Base-by-base conservation (phyloP, 2,888 invertebrate genomes). In the Drosophila silvestris region DNA sequence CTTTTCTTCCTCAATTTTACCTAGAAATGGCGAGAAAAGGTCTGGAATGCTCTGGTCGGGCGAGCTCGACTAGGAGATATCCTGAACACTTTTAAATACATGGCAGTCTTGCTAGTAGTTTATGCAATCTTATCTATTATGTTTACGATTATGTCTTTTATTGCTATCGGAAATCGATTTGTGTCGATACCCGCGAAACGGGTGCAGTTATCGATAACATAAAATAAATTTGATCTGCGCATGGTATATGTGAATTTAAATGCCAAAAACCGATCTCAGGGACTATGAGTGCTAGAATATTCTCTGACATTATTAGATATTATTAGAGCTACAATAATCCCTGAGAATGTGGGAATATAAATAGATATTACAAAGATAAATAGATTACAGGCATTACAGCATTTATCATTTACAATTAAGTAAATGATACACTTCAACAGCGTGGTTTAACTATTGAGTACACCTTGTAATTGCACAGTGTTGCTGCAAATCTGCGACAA, bases 1-100 rank as follows among this genome's bases (percentile, higher is more conserved):
- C 52, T 76, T 65, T 60, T 62, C 50, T 54, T 41, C 22, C 28
- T 35, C 52, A 56, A 65, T 71, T 78, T 37, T 67, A 58, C 16
- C 41, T 30, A 58, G 47, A 52, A 39, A 6, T 33, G 1, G 14
- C 19, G 1, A 12, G 9, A 4, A 4, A 22, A 22, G 2, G 47
- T 22, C 14, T 16, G 7, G 47, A 47, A 47, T 7, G 22, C 7
- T 44, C 6, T 4, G 6, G 2, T 14, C 7, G 47, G 16, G 22
- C 5, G 47, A 1, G 16, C 26, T 9, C 9, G 28, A 16, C 47
- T 16, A 28, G 1, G 2, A 26, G 28, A 47, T 47, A 47, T 26
- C 16, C 16, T 5, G n/a, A 41, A 10, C 5, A 10, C 5, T 3
- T 41, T 41, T n/a, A 39, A 3, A 4, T 10, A 19, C 19, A 19